A percentile compares a stretch with the other conserved stretches of the same genome.
These are phyloP conservation scores for Cassiopea andromeda DNA, from an alignment of 30 jellyfish, hydroid and myxozoan genomes.

Conservation along the genomic window DNA sequence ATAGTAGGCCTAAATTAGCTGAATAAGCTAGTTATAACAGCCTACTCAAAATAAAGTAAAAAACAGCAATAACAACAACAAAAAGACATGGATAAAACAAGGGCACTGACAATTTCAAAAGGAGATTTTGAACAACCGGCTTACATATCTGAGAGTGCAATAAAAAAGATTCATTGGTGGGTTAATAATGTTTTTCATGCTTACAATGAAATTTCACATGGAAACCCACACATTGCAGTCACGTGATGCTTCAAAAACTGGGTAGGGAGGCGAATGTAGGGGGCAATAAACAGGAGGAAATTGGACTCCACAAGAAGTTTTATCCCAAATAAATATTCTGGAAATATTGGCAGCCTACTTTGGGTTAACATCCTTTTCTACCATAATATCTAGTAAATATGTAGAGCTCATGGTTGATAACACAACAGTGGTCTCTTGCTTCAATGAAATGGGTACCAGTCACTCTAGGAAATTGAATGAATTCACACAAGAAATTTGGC, in stretches of 20 bases:
- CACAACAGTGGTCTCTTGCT: constrained; percentile 64
- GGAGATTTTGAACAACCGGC: constrained; percentile 31
- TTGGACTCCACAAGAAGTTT: constrained; percentile 47
- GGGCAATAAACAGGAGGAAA: constrained; percentile 40
- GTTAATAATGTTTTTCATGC: neutral
- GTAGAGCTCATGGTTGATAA: constrained; percentile 68
- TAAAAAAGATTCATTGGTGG: constrained; percentile 48
- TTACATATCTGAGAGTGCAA: constrained; percentile 1
- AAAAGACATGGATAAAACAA: constrained; percentile 33
- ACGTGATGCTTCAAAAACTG: constrained; percentile 73
- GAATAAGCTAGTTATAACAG: no score
- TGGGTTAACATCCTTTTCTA: constrained; percentile 8
- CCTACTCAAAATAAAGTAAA: no score
- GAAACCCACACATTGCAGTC: constrained; percentile 15
- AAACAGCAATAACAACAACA: no score
- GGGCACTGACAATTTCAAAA: constrained; percentile 14
- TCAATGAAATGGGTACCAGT: constrained; percentile 63
- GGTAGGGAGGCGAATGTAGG: constrained; percentile 54
- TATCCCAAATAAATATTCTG: constrained; percentile 32
- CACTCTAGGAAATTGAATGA: constrained; percentile 11
- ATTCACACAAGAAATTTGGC: constrained; percentile 28
- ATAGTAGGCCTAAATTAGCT: no score
- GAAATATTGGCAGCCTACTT: no score
- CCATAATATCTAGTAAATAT: constrained; percentile 13
- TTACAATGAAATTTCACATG: constrained; percentile 2